Conservation (phyloP, 2,888 invertebrate species). For the Gymnoscelis rufifasciata region DNA sequence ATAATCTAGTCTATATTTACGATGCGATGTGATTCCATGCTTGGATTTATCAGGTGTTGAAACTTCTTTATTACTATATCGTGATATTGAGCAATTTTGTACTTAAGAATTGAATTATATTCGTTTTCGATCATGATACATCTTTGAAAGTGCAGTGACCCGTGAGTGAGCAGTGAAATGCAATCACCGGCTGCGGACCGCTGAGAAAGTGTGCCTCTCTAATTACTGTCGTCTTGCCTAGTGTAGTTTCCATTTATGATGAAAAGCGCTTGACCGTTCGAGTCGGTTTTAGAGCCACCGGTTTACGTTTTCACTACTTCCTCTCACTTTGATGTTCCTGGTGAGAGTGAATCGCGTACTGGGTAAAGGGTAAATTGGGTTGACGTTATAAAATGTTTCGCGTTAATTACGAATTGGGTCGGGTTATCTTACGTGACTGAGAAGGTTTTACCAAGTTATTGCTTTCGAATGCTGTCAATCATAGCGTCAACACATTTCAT, state of each 20-base stretch:
- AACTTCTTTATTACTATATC: slow-evolving; percentile 1
- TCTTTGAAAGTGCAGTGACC: slow-evolving; percentile 56
- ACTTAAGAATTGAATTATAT: slow-evolving; percentile 4
- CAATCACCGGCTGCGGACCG: slow-evolving; percentile 46
- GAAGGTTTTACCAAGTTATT: no score
- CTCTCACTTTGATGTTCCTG: background rate
- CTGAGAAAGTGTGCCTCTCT: slow-evolving; percentile 69
- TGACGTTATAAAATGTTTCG: no score
- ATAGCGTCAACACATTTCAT: slow-evolving; percentile 9
- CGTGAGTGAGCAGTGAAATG: slow-evolving; percentile 53
- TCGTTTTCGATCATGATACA: slow-evolving; percentile 7
- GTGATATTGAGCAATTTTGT: slow-evolving; percentile 2
- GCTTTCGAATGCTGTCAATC: background rate
- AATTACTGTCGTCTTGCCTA: slow-evolving; percentile 54
- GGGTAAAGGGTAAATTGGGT: no score
- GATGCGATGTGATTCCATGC: slow-evolving; percentile 6
- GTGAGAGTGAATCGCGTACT: background rate
- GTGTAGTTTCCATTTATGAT: slow-evolving; percentile 28
- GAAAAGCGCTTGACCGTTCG: slow-evolving; percentile 15
- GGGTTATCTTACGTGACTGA: no score
- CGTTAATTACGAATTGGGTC: no score
- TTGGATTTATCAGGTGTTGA: slow-evolving; percentile 9
- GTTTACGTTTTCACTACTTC: slow-evolving; percentile 23
- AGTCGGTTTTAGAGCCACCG: slow-evolving; percentile 21
- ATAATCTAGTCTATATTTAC: slow-evolving; percentile 17